phyloP scores from a whole-genome alignment of 2,113 vertebrate genomes.

The Aramus guarauna region DNA sequence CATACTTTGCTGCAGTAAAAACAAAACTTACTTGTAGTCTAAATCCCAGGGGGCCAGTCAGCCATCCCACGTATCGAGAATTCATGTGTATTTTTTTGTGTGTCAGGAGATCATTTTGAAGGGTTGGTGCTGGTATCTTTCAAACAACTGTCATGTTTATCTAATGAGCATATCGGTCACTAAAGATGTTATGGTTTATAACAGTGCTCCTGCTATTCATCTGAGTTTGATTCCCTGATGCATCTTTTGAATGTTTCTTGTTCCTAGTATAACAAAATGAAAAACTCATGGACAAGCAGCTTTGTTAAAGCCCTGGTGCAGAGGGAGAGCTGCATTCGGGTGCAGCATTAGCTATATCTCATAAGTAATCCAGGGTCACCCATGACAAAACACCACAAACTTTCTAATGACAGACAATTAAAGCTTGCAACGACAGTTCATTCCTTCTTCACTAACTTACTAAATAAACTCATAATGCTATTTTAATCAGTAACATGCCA shows the following conservation, averaged over 20 bases:
- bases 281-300: neutral
- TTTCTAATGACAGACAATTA: conserved; percentile 7
- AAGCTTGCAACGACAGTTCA: neutral
- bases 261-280: neutral
- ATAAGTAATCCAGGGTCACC: neutral
- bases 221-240: neutral
- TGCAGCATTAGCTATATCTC: neutral
- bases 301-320: neutral
- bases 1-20: neutral
- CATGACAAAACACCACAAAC: neutral
- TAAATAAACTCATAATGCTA: conserved; percentile 1
- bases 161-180: neutral
- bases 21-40: neutral
- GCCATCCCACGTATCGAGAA: neutral
- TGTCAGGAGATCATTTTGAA: neutral
- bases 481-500: conserved; percentile 12
- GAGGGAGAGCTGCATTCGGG: neutral
- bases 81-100: neutral
- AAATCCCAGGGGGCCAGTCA: neutral
- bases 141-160: neutral
- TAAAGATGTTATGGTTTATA: neutral
- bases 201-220: neutral
- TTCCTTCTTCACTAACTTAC: neutral
- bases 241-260: neutral
- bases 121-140: neutral